phyloP scores from a whole-genome alignment of 1,140 invertebrate genomes.

The Muscidifurax raptorellus region DNA sequence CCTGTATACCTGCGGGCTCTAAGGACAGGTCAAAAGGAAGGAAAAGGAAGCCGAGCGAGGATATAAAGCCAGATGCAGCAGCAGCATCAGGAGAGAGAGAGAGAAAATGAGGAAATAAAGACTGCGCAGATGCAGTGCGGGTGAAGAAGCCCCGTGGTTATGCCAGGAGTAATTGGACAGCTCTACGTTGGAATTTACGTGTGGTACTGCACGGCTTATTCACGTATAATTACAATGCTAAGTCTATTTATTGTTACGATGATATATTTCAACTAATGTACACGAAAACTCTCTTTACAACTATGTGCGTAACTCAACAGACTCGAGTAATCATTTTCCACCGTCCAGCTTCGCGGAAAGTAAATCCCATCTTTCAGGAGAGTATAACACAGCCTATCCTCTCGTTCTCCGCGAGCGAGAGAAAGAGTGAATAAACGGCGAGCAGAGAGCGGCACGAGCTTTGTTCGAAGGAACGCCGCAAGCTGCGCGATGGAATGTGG shows the following conservation, averaged over 20 bases:
- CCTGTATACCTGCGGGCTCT: too few species aligned
- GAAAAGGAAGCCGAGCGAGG: neutral
- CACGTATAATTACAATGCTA: neutral
- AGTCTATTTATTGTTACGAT: too few species aligned
- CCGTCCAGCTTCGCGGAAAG: neutral
- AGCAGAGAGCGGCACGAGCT: neutral
- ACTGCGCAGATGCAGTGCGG: neutral
- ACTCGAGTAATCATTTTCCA: too few species aligned
- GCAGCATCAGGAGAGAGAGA: neutral
- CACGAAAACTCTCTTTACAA: too few species aligned
- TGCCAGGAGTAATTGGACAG: neutral
- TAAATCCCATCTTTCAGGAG: neutral
- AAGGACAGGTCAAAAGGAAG: neutral
- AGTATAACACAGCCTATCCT: neutral
- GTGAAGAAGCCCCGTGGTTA: neutral
- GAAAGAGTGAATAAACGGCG: neutral
- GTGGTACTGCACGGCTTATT: too few species aligned
- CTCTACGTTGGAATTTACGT: neutral
- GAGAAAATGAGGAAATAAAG: slow-evolving; percentile 1
- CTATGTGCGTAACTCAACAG: too few species aligned
- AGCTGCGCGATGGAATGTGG: neutral
- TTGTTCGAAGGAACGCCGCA: neutral
- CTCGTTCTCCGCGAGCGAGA: neutral
- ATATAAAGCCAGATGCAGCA: neutral
- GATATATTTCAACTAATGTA: too few species aligned